Evolutionary conservation across 2,888 invertebrate species (phyloP), one percentile per base, ranked within the genome.

Genomic region (Hirtodrosophila confusa): DNA sequence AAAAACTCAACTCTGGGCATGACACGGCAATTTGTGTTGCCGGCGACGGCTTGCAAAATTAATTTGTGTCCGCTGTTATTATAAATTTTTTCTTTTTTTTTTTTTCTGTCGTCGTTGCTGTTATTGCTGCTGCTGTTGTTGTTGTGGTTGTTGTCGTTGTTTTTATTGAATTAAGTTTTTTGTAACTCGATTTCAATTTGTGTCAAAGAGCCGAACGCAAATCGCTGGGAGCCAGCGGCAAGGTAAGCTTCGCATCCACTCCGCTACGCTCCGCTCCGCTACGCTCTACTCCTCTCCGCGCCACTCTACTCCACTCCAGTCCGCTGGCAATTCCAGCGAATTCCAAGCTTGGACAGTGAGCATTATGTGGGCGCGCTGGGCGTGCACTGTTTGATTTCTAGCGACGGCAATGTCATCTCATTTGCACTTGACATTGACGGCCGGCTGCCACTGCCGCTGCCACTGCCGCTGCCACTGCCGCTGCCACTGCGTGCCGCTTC

Each of bases 11-110:
- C 85, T 78, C 77, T 85, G 79, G 69, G 75, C 79, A 86, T 83
- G 82, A 83, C 86, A 86, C 70, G 82, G 83, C 86, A 83, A 83
- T 86, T 83, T 86, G 84, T 80, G 83, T 83, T 72, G 86, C 68
- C 68, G 75, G 60, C 80, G 76, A 83, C 80, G 82, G 82, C 77
- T 84, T 80, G 80, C 78, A 75, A 80, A 83, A 86, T 83, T 86
- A 86, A 83, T 83, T 83, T 83, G 80, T 86, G 86, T 71, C 80
- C 86, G 71, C 80, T 84, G 76, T 86, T 83, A 83, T 83, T 83
- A 77, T 79, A 73, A 77, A 66, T 60, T 70, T 77, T 79, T 70
- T 31, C 0, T 31, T 31, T 31, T 67, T 33, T 62, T 6, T 27
- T 31, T 31, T 2, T 31, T 67, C 35, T 62, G 55, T 61, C 51